Evolutionary conservation across 2,113 vertebrate species (phyloP).

Genomic region (Turnix velox): DNA sequence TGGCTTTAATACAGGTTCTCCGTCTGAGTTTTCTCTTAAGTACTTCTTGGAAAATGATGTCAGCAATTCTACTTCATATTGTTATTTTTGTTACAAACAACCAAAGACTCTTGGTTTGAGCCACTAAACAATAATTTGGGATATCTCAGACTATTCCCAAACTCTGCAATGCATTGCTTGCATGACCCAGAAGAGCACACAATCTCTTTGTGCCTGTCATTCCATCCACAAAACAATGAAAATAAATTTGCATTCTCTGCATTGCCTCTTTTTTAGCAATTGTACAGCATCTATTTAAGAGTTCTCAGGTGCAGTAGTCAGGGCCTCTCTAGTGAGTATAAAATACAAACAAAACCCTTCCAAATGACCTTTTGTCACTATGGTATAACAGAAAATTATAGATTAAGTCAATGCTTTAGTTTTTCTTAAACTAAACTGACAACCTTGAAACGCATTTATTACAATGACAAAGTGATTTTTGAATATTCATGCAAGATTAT

Average conservation of each 20-base stretch:
- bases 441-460: not conserved
- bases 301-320: not conserved
- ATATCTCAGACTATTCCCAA: not conserved
- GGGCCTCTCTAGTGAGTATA: not conserved
- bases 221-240: not conserved
- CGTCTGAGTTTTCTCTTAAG: not conserved
- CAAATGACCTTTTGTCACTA: not conserved
- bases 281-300: not conserved
- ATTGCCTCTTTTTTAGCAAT: not conserved
- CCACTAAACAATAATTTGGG: not conserved
- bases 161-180: not conserved
- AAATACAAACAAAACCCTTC: not conserved
- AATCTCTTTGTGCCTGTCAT: not conserved
- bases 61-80: not conserved
- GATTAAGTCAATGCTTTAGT: not conserved
- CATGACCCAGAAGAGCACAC: not conserved
- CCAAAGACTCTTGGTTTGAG: not conserved
- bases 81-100: not conserved
- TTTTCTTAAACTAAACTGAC: not conserved
- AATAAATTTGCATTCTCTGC: not conserved
- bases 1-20: not conserved
- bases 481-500: not conserved
- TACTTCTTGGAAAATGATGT: not conserved
- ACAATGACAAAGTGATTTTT: not conserved
- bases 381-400: not conserved